Evolutionary conservation across 1,140 invertebrate species (phyloP).

Genomic region (Macrocentrus cingulum): DNA sequence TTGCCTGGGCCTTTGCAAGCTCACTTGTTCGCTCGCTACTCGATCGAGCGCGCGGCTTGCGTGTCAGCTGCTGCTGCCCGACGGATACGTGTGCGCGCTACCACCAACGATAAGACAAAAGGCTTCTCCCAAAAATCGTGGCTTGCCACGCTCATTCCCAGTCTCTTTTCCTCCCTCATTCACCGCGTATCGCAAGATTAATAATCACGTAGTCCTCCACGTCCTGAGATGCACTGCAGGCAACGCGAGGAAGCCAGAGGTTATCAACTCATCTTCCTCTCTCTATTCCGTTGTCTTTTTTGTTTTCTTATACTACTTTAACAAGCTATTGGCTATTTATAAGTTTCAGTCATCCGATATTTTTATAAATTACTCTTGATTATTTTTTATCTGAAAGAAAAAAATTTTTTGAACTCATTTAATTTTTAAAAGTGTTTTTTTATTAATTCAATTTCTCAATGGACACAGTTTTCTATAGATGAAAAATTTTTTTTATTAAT

Average conservation of each 20-base stretch:
- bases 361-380: too few relatives aligned
- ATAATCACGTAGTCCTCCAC: conserved; percentile 17
- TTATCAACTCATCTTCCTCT: conserved; percentile 17
- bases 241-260: conserved; percentile 22
- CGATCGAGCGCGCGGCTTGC: conserved; percentile 9
- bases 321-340: too few relatives aligned
- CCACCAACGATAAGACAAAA: conserved; percentile 22
- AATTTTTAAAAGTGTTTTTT: too few relatives aligned
- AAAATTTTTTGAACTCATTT: too few relatives aligned
- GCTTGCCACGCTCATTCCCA: too few relatives aligned
- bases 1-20: conserved; percentile 51
- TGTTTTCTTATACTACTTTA: background rate
- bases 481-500: too few relatives aligned
- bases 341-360: too few relatives aligned
- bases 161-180: conserved; percentile 14
- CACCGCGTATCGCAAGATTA: conserved; percentile 22
- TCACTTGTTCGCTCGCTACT: conserved; percentile 28
- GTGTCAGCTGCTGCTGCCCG: background rate
- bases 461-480: too few relatives aligned
- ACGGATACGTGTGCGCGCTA: too few relatives aligned
- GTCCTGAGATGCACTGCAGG: conserved; percentile 7
- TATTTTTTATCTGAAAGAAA: too few relatives aligned
- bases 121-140: conserved; percentile 1
- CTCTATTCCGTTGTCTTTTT: background rate
- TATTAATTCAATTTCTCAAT: too few relatives aligned